Conservation (phyloP, 2,888 invertebrate species). For the Anoplius nigerrimus region DNA sequence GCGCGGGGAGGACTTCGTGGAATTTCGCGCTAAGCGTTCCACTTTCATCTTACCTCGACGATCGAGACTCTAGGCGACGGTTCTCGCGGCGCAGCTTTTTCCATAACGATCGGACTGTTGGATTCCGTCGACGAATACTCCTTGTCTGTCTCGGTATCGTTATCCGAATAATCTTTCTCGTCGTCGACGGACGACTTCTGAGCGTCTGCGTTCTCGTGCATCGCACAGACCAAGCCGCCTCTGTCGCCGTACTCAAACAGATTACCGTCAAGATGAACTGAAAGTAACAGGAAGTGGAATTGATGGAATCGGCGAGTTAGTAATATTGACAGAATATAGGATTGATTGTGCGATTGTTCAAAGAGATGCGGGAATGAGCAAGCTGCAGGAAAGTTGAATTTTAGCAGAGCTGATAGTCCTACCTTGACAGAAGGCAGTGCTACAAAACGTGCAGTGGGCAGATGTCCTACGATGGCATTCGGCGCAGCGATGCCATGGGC, state of each 20-base stretch:
- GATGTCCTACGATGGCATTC: slow-evolving; percentile 65
- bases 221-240: slow-evolving; percentile 59
- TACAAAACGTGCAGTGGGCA: slow-evolving; percentile 66
- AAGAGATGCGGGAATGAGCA: too few species aligned
- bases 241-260: slow-evolving; percentile 60
- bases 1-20: slow-evolving; percentile 2
- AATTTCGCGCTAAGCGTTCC: too few species aligned
- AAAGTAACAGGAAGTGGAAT: slow-evolving; percentile 17
- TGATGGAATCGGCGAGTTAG: background rate
- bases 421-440: slow-evolving; percentile 70
- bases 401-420: slow-evolving; percentile 25
- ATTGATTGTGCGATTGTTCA: too few species aligned
- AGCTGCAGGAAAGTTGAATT: too few species aligned
- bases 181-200: slow-evolving; percentile 42
- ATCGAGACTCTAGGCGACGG: slow-evolving; percentile 67
- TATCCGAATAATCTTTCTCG: slow-evolving; percentile 63
- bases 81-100: slow-evolving; percentile 57
- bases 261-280: slow-evolving; percentile 66
- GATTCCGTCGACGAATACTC: slow-evolving; percentile 62
- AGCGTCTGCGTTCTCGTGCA: slow-evolving; percentile 56
- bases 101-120: slow-evolving; percentile 56
- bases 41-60: slow-evolving; percentile 67
- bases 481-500: slow-evolving; percentile 69
- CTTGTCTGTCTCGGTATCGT: slow-evolving; percentile 61
- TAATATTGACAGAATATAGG: too few species aligned